phyloP scores from a whole-genome alignment of 1,140 invertebrate genomes.

The Brachionus angularis region DNA sequence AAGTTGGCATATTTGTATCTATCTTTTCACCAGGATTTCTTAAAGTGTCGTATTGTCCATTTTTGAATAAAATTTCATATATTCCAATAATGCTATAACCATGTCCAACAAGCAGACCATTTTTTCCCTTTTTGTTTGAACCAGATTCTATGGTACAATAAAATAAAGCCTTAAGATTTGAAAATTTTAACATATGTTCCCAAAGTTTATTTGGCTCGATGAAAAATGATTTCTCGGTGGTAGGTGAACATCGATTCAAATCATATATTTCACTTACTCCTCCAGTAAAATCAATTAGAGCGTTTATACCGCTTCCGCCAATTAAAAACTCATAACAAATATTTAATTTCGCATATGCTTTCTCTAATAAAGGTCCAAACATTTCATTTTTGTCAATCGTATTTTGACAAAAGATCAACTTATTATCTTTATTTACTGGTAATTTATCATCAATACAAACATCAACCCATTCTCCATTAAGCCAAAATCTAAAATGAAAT shows the following conservation, averaged over 20 bases:
- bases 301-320: slow-evolving; percentile 60
- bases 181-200: slow-evolving; percentile 11
- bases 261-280: slow-evolving; percentile 57
- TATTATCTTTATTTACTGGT: slow-evolving; percentile 66
- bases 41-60: not conserved
- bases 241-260: not conserved
- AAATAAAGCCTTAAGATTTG: not conserved
- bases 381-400: slow-evolving; percentile 69
- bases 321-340: slow-evolving; percentile 59
- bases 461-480: slow-evolving; percentile 72
- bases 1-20: too few species aligned
- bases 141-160: not conserved
- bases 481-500: slow-evolving; percentile 71
- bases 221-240: slow-evolving; percentile 62
- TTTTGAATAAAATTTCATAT: slow-evolving; percentile 63
- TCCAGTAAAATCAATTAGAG: slow-evolving; percentile 62
- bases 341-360: slow-evolving; percentile 62
- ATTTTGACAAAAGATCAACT: slow-evolving; percentile 68
- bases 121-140: not conserved
- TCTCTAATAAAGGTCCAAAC: slow-evolving; percentile 74
- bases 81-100: slow-evolving; percentile 61
- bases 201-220: not conserved
- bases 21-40: not conserved
- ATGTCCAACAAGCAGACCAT: slow-evolving; percentile 52
- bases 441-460: slow-evolving; percentile 71